phyloP scores from a whole-genome alignment of 2,113 vertebrate species.

The Triplophysa rosa region DNA sequence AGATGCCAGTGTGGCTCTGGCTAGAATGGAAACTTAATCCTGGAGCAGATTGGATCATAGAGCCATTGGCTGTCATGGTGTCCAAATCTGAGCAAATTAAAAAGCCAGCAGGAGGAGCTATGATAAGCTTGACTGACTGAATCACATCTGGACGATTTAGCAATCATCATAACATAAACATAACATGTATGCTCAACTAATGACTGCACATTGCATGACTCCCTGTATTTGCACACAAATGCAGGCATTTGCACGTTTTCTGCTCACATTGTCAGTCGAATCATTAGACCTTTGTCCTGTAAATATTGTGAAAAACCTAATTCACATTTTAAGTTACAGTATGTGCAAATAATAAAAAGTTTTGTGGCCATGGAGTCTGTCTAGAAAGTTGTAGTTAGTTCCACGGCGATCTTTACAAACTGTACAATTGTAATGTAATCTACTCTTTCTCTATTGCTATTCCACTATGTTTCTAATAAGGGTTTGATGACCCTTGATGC shows the following conservation, averaged over 20 bases:
- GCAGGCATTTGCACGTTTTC: background rate
- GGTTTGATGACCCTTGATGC: background rate
- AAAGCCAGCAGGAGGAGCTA: slow-evolving; percentile 5
- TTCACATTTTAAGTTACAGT: background rate
- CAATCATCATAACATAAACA: slow-evolving; percentile 9
- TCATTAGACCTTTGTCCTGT: background rate
- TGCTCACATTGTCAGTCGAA: background rate
- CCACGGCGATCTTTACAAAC: background rate
- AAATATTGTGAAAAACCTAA: background rate
- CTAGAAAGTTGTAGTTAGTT: background rate
- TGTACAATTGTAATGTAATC: background rate
- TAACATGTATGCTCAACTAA: background rate
- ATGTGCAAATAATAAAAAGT: too few relatives aligned
- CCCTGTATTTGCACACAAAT: background rate
- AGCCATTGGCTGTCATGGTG: too few relatives aligned
- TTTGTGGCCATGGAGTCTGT: background rate
- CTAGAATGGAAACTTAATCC: background rate
- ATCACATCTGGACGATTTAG: slow-evolving; percentile 19
- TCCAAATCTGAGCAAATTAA: background rate
- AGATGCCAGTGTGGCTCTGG: background rate
- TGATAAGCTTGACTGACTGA: slow-evolving; percentile 12
- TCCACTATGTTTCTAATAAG: slow-evolving; percentile 6
- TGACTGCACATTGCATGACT: background rate
- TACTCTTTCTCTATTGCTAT: slow-evolving; percentile 11
- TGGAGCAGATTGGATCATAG: background rate